Evolutionary conservation across 1,140 invertebrate species (phyloP), one percentile per base, ranked within the genome.

Genomic region (Cotesia typhae): DNA sequence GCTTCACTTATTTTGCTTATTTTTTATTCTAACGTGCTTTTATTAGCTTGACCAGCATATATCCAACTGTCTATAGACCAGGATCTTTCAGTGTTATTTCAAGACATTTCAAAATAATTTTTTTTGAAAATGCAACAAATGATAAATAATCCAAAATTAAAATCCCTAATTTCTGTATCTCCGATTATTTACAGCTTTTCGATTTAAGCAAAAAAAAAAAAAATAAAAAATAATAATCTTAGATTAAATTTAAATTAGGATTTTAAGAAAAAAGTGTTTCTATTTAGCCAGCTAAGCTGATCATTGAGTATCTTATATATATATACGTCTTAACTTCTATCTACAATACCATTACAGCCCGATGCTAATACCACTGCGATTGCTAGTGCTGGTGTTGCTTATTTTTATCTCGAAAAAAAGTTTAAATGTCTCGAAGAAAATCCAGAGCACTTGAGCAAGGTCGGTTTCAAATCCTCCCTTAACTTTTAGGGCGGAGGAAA

Each of bases 211-310:
- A 28, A 28, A 28, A 28, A 28, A 28, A 28, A 28, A 28, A 28
- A 28, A 47, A 47, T 47, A 47, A 47, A 10, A 47, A 47, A 47
- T 47, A 47, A 47, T 47, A 9, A 9, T 47, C 6, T 47, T 47
- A 10, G 41, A 47, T 47, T 47, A 47, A 47, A 47, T 10, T 6
- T 47, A 47, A 47, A 47, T 47, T 47, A 10, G 41, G 41, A 47
- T 47, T 10, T 47, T 47, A 47, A 79, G 73, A 79, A 79, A 84
- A 80, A 84, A 83, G 84, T 84, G 83, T 84, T 86, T 85, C 84
- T 84, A 85, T 85, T 85, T 85, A 85, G 82, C 79, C 74, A 72
- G 74, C 76, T 84, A 81, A 83, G 82, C 83, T 81, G 2, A 47
- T 73, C 55, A 60, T 53, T 67, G 53, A 53, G 53, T 47, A 20